Conservation (phyloP, 1,140 invertebrate species). For the Calephelis virginiensis region DNA sequence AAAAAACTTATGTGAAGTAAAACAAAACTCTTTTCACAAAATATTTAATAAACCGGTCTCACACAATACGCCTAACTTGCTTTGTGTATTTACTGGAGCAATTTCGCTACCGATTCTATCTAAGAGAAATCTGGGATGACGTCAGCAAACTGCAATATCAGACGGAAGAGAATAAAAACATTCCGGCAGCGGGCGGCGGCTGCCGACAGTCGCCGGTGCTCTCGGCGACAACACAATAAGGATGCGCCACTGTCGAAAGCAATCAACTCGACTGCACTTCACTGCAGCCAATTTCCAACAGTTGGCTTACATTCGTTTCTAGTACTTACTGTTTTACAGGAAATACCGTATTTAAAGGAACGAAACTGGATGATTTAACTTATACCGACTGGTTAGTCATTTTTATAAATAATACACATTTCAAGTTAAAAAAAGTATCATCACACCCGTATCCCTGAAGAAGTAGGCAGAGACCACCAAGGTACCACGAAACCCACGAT, state of each 20-base stretch:
- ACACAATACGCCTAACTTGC: not conserved
- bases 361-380: no score
- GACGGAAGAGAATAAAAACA: conserved; percentile 50
- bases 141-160: conserved; percentile 61
- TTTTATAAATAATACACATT: no score
- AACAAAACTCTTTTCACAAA: not conserved
- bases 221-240: conserved; percentile 64
- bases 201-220: conserved; percentile 55
- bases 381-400: no score
- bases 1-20: no score
- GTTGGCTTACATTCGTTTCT: conserved; percentile 23
- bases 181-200: conserved; percentile 42
- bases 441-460: no score
- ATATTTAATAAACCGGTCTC: not conserved
- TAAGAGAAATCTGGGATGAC: conserved; percentile 37
- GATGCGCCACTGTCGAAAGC: conserved; percentile 58
- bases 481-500: no score
- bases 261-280: conserved; percentile 62
- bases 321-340: no score
- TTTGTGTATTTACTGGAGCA: conserved; percentile 10
- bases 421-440: no score
- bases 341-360: no score
- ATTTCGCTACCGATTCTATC: conserved; percentile 22
- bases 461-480: no score
- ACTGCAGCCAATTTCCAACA: conserved; percentile 60